These are phyloP conservation scores for Wiebesia pumilae DNA, from an alignment of 1,140 invertebrate species.

Conservation along the genomic window DNA sequence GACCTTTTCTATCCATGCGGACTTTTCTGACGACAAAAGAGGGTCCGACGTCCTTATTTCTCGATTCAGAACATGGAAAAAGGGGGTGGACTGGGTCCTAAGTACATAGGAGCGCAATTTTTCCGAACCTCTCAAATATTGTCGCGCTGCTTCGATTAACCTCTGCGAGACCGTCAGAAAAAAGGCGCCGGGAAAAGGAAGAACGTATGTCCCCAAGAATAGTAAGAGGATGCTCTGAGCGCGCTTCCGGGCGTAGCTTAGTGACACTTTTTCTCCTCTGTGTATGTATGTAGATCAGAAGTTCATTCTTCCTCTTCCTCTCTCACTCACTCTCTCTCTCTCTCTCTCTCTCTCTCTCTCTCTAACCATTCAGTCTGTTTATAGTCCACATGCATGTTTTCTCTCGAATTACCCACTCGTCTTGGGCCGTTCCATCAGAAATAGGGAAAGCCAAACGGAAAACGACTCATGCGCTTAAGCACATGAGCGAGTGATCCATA, in stretches of 20 bases:
- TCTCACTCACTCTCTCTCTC: not conserved
- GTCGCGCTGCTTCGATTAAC: slow-evolving; percentile 67
- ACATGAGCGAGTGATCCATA: not conserved
- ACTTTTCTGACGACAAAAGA: slow-evolving; percentile 17
- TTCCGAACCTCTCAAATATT: slow-evolving; percentile 66
- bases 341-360: no score
- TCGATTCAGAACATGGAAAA: no score
- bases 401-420: slow-evolving; percentile 30
- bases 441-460: not conserved
- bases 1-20: not conserved
- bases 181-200: slow-evolving; percentile 44
- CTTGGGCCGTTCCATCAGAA: not conserved
- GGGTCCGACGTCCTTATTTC: not conserved
- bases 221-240: not conserved
- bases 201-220: not conserved
- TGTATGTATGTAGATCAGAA: not conserved
- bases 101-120: slow-evolving; percentile 65
- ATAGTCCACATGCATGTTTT: slow-evolving; percentile 13
- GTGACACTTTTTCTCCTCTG: slow-evolving; percentile 21
- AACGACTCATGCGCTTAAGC: not conserved
- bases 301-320: not conserved
- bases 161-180: not conserved
- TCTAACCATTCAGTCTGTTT: slow-evolving; percentile 7
- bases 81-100: slow-evolving; percentile 56
- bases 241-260: slow-evolving; percentile 4